These are phyloP conservation scores for Drosophila pseudotalamancana DNA, from an alignment of 2,888 invertebrate species.

Conservation along the genomic window DNA sequence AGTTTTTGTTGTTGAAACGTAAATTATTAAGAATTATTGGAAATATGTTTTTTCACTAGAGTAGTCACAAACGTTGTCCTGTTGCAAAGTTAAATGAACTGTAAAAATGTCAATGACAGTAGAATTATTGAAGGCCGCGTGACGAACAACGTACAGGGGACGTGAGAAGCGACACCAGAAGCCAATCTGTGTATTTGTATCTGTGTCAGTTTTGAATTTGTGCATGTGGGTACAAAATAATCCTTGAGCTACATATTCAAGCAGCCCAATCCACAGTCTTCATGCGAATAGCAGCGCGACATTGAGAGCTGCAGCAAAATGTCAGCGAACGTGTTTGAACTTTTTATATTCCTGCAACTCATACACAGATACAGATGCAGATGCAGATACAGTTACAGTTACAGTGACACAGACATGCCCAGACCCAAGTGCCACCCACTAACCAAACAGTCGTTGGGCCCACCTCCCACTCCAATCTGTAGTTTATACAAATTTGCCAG, in stretches of 20 bases:
- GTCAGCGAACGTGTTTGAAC: constrained; percentile 77
- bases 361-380: too few species aligned
- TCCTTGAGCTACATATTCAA: constrained; percentile 65
- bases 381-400: too few species aligned
- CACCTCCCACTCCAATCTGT: constrained; percentile 1
- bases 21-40: too few species aligned
- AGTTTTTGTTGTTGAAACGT: too few species aligned
- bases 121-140: constrained; percentile 60
- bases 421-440: constrained; percentile 50
- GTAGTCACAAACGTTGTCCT: constrained; percentile 4
- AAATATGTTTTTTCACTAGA: not conserved
- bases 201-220: constrained; percentile 7
- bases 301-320: constrained; percentile 67
- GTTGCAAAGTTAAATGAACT: constrained; percentile 70
- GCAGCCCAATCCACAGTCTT: constrained; percentile 18
- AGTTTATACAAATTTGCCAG: constrained; percentile 39
- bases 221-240: constrained; percentile 15
- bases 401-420: constrained; percentile 36
- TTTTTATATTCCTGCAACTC: constrained; percentile 44
- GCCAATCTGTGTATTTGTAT: constrained; percentile 14
- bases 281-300: constrained; percentile 39
- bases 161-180: constrained; percentile 33
- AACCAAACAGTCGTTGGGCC: constrained; percentile 4
- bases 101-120: constrained; percentile 72
- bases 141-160: constrained; percentile 37